Evolutionary conservation across 2,888 invertebrate species (phyloP), one percentile per base, ranked within the genome.

Genomic region (Ferrisia virgata): DNA sequence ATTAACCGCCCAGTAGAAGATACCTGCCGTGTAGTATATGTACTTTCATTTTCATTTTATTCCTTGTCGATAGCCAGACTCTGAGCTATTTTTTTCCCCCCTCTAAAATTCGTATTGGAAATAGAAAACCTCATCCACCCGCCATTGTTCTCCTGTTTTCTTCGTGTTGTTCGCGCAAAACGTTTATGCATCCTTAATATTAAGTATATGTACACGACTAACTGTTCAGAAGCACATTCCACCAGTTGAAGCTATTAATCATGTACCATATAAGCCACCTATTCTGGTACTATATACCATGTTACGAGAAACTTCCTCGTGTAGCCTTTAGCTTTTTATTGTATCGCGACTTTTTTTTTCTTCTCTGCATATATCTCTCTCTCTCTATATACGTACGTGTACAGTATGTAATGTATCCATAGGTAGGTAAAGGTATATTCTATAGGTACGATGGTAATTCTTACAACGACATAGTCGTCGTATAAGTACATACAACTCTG

Each of bases 201-300:
- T n/a, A n/a, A n/a, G n/a, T n/a, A 8, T 15, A 43, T n/a, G n/a
- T 43, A 28, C 64, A 64, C 64, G 64, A 64, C 64, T 28, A 64
- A 64, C 64, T 28, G 64, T 64, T 64, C 64, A 64, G 64, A 64
- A 64, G 64, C 64, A 64, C 64, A 64, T 64, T 64, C 64, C 64
- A 64, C 64, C 64, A 18, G 64, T 64, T 64, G 13, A 11, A 28
- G 64, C 64, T 64, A 64, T 64, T 64, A 64, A 64, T 64, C 64
- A 64, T 64, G 64, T 64, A 64, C 64, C 64, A 64, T 28, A 64
- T 28, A 28, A 28, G 64, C 64, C 25, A 64, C 25, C 64, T 64
- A 28, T 64, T 5, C 47, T 47, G 9, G 4, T 25, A n/a, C n/a
- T n/a, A n/a, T n/a, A 64, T 64, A 64, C 64, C 25, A 64, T 64